Base-by-base conservation (phyloP, 92 coral and sea anemone genomes). In the Heteractis magnifica region DNA sequence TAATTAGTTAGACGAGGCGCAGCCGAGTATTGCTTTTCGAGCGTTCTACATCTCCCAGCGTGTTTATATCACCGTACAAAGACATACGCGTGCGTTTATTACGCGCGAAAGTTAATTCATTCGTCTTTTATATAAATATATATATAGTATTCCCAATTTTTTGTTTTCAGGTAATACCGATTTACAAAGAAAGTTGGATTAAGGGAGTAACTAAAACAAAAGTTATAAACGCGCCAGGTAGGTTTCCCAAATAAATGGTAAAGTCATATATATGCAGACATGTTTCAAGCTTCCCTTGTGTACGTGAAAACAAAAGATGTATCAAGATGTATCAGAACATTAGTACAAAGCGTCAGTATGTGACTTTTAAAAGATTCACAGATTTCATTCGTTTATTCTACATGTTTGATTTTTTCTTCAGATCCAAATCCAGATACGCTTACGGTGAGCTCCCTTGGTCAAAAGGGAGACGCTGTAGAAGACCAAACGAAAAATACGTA, bases 401-500 rank as follows among this genome's bases (percentile, higher is more conserved):
- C 73, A 23, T 6, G 49, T 68, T 8, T 13, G 14, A 34, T 23
- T 9, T 7, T 9, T 68, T 44, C 4, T 49, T 68, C 51, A 81
- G 84, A 68, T 81, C 77, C 84, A 14, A 50, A 18, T 48, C 55
- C n/a, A 23, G 60, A 49, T 5, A 13, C 49, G 51, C 81, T 84
- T 59, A 34, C 14, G 4, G 81, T 84, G 9, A 11, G 73, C 44
- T 44, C 50, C 26, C 58, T 77, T 14, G 14, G 51, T 80, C 49
- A 21, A 16, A 56, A 65, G 62, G 51, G 65, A 7, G 14, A 74
- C 4, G 50, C 14, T 26, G 73, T 26, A 10, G 85, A 73, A 65
- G 70, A 87, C 51, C 15, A 52, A 73, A 77, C 10, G 19, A 81
- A 34, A 76, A 55, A 90, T 52, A 79, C 85, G 7, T 87, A 51